These are phyloP conservation scores for Smutsia gigantea DNA, from an alignment of 2,797 vertebrate species.

Conservation along the genomic window DNA sequence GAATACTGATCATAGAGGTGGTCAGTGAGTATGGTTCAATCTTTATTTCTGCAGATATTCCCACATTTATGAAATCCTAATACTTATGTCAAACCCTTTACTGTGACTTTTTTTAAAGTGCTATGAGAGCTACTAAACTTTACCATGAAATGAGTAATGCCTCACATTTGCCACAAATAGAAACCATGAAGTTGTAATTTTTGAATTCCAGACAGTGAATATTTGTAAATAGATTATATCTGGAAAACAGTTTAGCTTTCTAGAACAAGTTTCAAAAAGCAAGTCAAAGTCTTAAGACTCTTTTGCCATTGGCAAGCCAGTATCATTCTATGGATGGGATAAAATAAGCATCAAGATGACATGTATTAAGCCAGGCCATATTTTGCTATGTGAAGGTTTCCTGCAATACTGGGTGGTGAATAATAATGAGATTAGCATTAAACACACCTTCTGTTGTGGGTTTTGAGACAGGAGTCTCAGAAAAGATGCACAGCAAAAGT, in stretches of 20 bases:
- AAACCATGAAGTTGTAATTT: neutral
- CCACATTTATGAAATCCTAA: neutral
- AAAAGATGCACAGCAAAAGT: constrained; percentile 43
- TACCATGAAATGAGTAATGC: neutral
- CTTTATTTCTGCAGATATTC: neutral
- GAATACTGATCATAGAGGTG: neutral
- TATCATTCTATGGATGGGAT: neutral
- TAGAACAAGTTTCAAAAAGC: constrained; percentile 48
- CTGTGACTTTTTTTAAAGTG: neutral
- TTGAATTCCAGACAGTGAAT: constrained; percentile 30
- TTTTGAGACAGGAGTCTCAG: neutral
- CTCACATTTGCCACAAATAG: neutral
- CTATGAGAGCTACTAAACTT: constrained; percentile 14
- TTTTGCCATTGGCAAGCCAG: neutral
- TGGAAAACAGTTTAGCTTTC: constrained; percentile 23
- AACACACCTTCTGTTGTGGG: constrained; percentile 59
- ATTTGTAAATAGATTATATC: neutral
- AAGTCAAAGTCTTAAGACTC: constrained; percentile 15
- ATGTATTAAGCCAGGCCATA: neutral
- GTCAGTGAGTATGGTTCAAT: too few relatives aligned
- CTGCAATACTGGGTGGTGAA: constrained; percentile 24
- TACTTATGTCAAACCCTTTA: neutral
- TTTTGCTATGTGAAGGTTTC: constrained; percentile 5
- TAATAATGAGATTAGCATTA: constrained; percentile 67
- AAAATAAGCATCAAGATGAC: constrained; percentile 24